Evolutionary conservation across 2,797 vertebrate genomes (phyloP), one percentile per base, ranked within the genome.

Genomic region (Microcaecilia unicolor): DNA sequence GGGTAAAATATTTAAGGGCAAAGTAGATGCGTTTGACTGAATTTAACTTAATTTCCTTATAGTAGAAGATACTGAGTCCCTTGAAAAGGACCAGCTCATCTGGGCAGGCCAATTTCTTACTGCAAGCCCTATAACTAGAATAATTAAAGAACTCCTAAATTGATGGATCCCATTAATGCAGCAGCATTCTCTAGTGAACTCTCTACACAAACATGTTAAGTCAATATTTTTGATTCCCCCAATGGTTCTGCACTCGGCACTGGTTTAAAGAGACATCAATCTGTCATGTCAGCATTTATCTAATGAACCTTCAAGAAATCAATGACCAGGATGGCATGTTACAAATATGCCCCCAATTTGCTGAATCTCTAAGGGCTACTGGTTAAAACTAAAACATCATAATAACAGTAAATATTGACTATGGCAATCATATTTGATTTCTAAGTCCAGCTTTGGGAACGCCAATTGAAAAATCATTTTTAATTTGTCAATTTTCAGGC

Each of bases 201-300:
- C 64, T 61, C 74, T 53, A 55, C 64, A 79, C 72, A 76, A 75
- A 82, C 79, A 80, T 34, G 70, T 45, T 52, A 61, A 86, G 86
- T 95, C 92, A 71, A 97, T 97, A 93, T 78, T 89, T 90, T 80
- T 89, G 89, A 95, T 91, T 93, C 87, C 84, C 85, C 67, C 64
- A 86, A 88, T 74, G 78, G 83, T 80, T 86, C 74, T 71, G 79
- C 51, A 73, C 75, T 76, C 84, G 81, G 81, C 83, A 86, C 87
- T 89, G 87, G 84, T 92, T 95, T 96, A 96, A 93, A 95, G 90
- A 95, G 88, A 91, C 90, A 93, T 98, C 92, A 92, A 88, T 94
- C 91, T 87, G 72, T 90, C 86, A 91, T 96, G 91, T 91, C 91
- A 96, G 90, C 88, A 90, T 90, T 90, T 92, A 92, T 91, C 87